Base-by-base conservation (phyloP, 2,113 vertebrate species). In the Pygathrix nemaeus region DNA sequence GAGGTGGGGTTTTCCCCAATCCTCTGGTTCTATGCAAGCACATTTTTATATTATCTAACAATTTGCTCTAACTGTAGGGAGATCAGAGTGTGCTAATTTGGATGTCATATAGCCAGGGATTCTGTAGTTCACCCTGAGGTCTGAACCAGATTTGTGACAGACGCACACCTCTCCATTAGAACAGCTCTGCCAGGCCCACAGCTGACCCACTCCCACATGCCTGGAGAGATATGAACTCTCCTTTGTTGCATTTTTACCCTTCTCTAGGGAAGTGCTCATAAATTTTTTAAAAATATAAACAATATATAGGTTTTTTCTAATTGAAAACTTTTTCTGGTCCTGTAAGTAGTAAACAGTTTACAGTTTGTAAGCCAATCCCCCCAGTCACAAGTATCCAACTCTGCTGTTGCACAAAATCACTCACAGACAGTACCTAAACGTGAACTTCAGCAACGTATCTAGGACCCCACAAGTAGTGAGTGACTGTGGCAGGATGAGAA, bases 341-440 rank as follows among this genome's bases (percentile, higher is more conserved):
- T 52, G 50, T 59, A 90, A 27, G 45, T 8, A 87, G 35, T 50
- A 93, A 97, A 50, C 86, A 86, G 75, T 93, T 93, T 72, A 90
- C 50, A n/a, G 23, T 94, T 94, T 72, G 2, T 40, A 73, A 85
- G 52, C 3, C 7, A 27, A 35, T 17, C 27, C 14, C 23, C 23
- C 50, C 27, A 40, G 30, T 64, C 40, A 70, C 14, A 95, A 93
- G 27, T n/a, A 57, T 38, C 40, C 50, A 93, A 45, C 9, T 38
- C 21, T 52, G 21, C 17, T 55, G 10, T 21, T 76, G 17, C 50
- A 97, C 25, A 21, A 66, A 96, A 72, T 91, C 18, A 52, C 35
- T 5, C 38, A 70, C 3, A 88, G 20, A 55, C 25, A 55, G n/a
- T 48, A 66, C 2, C 32, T 79, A 79, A 72, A 40, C 23, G 25